A percentile compares a stretch with the other conserved stretches of the same genome.
phyloP scores from a whole-genome alignment of 2,113 vertebrate species.

The Panurus biarmicus region DNA sequence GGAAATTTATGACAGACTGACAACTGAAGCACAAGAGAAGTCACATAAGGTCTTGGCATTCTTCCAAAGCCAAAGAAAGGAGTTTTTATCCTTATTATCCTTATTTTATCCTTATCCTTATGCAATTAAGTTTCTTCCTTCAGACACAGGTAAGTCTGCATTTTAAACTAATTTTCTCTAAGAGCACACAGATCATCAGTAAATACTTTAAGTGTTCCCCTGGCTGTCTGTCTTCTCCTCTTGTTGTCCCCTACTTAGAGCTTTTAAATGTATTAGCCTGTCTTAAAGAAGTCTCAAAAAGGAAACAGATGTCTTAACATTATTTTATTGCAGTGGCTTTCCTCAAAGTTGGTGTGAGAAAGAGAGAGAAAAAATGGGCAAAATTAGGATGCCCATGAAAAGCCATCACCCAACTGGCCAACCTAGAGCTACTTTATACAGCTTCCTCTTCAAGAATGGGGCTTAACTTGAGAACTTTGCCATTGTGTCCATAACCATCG shows the following conservation, averaged over 20 bases:
- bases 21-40: neutral
- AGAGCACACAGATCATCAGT: neutral
- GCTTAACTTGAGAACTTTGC: neutral
- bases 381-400: neutral
- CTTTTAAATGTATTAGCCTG: neutral
- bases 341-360: neutral
- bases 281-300: neutral
- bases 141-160: neutral
- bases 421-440: neutral
- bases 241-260: neutral
- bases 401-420: neutral
- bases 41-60: neutral
- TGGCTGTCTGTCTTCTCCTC: neutral
- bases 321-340: neutral
- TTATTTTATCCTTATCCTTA: neutral
- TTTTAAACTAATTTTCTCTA: neutral
- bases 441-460: neutral
- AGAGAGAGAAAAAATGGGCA: neutral
- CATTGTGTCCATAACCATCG: accelerated
- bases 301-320: neutral
- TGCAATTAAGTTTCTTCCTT: neutral
- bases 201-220: neutral
- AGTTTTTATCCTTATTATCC: neutral
- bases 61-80: neutral
- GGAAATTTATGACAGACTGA: neutral